phyloP scores from a whole-genome alignment of 1,140 invertebrate genomes.

The Artemia franciscana region DNA sequence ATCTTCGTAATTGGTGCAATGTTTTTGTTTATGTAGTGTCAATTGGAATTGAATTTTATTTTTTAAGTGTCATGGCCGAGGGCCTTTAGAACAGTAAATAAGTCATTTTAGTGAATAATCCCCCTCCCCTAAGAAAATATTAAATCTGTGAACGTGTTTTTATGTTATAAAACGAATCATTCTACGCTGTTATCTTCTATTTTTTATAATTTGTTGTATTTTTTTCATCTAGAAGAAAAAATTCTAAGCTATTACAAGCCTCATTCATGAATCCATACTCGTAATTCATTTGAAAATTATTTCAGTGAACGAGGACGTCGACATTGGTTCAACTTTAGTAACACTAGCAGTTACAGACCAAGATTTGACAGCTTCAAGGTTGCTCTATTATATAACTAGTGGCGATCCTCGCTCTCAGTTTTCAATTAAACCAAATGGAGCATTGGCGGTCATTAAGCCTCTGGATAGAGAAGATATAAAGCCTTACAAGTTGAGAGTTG shows the following conservation, averaged over 20 bases:
- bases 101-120: no score
- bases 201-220: background rate
- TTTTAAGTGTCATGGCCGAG: no score
- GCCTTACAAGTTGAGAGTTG: conserved; percentile 29
- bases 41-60: no score
- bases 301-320: conserved; percentile 46
- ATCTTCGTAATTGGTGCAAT: no score
- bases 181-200: background rate
- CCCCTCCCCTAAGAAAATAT: no score
- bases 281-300: conserved; percentile 1
- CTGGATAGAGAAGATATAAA: conserved; percentile 20
- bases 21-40: no score
- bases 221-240: background rate
- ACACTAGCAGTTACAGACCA: conserved; percentile 39
- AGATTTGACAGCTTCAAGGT: conserved; percentile 27
- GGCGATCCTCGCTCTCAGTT: conserved; percentile 34
- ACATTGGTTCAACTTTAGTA: conserved; percentile 48
- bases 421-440: conserved; percentile 17
- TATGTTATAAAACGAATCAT: no score
- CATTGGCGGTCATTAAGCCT: conserved; percentile 19
- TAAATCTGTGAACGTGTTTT: no score
- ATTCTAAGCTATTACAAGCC: background rate
- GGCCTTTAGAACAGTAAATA: no score
- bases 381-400: conserved; percentile 39
- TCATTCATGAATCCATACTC: background rate